Evolutionary conservation across 2,888 invertebrate genomes (phyloP), one percentile per base, ranked within the genome.

Genomic region (Idaea straminata): DNA sequence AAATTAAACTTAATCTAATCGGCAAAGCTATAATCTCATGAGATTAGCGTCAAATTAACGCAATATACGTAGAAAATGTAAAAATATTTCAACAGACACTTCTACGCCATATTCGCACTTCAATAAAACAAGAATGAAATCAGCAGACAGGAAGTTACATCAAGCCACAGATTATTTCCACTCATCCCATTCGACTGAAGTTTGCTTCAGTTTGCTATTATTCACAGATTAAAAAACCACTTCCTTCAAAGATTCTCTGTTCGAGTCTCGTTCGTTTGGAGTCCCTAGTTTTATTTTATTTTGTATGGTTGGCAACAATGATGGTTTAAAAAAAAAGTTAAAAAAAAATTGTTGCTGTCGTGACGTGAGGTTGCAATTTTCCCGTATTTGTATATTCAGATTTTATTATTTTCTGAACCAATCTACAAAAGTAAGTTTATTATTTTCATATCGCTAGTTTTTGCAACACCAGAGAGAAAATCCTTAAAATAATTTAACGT

Each of bases 41-140:
- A 77, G 91, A 90, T 91, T 89, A 83, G 89, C 88, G 91, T 92
- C 89, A 83, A 81, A 83, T 77, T 81, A 87, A 86, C 85, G 83
- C 77, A 86, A 86, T 85, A 72, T 87, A 85, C 84, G 85, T 86
- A 83, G 83, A 87, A 87, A 88, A 85, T 85, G 88, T 88, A 89
- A 89, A 89, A 89, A 84, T 83, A 88, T 85, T 82, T 81, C 72
- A 81, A 79, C 79, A 82, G 77, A 83, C 81, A 82, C 83, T 78
- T 80, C 86, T 88, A 91, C 89, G 89, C 91, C 91, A 91, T 85
- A 77, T 66, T 76, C 74, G 70, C 74, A 25, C 70, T 71, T 72
- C 62, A 70, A 73, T 71, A 74, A 77, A 72, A 72, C 70, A 71
- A 47, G 47, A 47, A 47, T 47, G 47, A 47, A 47, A 47, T 47